Conservation (phyloP, 2,888 invertebrate species). For the Plemyria rubiginata region DNA sequence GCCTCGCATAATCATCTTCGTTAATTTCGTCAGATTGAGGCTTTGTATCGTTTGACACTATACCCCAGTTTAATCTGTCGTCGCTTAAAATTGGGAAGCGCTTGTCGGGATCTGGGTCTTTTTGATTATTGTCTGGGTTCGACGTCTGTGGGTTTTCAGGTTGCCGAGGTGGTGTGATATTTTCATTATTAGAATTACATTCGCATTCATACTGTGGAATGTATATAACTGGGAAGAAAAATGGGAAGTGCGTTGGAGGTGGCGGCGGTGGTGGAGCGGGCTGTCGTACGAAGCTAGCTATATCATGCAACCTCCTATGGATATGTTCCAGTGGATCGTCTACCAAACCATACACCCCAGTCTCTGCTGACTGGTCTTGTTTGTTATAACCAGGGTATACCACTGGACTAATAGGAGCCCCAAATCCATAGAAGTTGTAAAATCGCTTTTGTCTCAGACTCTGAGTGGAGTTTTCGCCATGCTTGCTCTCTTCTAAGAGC, state of each 20-base stretch:
- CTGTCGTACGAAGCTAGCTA: slow-evolving; percentile 51
- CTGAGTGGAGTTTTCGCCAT: slow-evolving; percentile 44
- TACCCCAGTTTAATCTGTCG: slow-evolving; percentile 68
- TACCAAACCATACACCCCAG: slow-evolving; percentile 45
- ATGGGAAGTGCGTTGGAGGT: slow-evolving; percentile 51
- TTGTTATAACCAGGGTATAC: slow-evolving; percentile 48
- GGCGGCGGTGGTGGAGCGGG: slow-evolving; percentile 45
- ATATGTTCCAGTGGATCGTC: slow-evolving; percentile 58
- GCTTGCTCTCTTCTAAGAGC: slow-evolving; percentile 42
- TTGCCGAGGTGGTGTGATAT: slow-evolving; percentile 23
- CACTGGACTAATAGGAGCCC: slow-evolving; percentile 51
- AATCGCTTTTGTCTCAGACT: slow-evolving; percentile 60
- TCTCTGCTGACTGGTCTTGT: slow-evolving; percentile 48
- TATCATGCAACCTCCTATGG: slow-evolving; percentile 57
- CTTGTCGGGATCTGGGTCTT: slow-evolving; percentile 47
- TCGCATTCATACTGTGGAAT: slow-evolving; percentile 56
- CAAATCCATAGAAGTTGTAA: slow-evolving; percentile 55
- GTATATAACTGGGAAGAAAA: slow-evolving; percentile 60
- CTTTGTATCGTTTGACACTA: slow-evolving; percentile 55
- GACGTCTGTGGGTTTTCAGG: slow-evolving; percentile 30
- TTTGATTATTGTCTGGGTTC: slow-evolving; percentile 32
- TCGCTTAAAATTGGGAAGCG: slow-evolving; percentile 65
- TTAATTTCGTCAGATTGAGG: slow-evolving; percentile 47
- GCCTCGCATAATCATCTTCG: slow-evolving; percentile 54
- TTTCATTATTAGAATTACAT: slow-evolving; percentile 46